A percentile compares a stretch with the other conserved stretches of the same genome.
Evolutionary conservation across 2,888 invertebrate species (phyloP).

Genomic region (Chymomyza caudatula): DNA sequence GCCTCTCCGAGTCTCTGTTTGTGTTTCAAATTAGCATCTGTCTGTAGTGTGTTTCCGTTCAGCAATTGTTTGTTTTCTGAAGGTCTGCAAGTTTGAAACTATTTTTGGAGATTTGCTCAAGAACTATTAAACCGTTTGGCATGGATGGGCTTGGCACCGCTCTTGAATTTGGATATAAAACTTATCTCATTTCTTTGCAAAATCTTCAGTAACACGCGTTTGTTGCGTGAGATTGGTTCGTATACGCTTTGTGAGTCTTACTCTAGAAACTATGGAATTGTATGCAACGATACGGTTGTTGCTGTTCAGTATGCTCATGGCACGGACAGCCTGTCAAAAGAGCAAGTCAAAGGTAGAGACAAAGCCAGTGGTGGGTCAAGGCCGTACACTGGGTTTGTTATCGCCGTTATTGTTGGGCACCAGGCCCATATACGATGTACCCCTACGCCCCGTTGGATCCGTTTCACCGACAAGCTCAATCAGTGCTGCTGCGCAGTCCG

Average conservation of each 20-base stretch:
- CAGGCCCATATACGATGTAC: conserved; percentile 38
- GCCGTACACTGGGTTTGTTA: conserved; percentile 55
- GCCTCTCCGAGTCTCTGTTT: not conserved
- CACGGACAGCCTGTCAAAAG: conserved; percentile 30
- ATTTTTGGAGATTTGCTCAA: conserved; percentile 53
- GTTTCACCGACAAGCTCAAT: not conserved
- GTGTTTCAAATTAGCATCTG: not conserved
- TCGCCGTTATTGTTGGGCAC: conserved; percentile 46
- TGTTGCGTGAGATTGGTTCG: conserved; percentile 18
- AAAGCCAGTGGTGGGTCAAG: conserved; percentile 26
- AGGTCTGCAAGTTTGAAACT: conserved; percentile 58
- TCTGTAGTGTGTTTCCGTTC: not conserved
- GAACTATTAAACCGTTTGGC: conserved; percentile 37
- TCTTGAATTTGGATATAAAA: conserved; percentile 48
- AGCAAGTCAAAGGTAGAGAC: not conserved
- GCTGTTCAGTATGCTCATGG: conserved; percentile 31
- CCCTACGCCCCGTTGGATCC: conserved; percentile 17
- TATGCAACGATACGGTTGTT: conserved; percentile 26
- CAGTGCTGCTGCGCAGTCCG: conserved; percentile 38
- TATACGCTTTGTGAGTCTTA: not conserved
- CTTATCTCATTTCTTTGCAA: conserved; percentile 23
- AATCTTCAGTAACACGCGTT: conserved; percentile 41
- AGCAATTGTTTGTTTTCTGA: conserved; percentile 24
- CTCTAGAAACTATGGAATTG: conserved; percentile 6
- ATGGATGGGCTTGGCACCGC: conserved; percentile 21